Percentiles rank a stretch among this genome's conserved stretches.
phyloP scores from a whole-genome alignment of 1,140 invertebrate genomes.

The Scaptomyza hsui region DNA sequence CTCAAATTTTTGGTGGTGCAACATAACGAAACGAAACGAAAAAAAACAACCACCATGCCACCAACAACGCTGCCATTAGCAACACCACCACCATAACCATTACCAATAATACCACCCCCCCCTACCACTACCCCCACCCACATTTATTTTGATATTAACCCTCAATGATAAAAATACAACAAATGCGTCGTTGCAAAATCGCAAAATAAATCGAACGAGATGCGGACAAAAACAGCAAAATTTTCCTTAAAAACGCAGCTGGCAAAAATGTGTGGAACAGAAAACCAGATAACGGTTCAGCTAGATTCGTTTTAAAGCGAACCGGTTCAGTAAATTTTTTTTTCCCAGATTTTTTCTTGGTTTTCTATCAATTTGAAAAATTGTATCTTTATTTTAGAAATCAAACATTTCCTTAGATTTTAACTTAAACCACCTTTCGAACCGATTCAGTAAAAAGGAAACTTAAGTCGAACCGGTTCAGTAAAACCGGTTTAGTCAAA shows the following conservation, averaged over 20 bases:
- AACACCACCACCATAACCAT: neutral
- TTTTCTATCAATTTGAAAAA: too few species aligned
- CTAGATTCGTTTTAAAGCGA: too few species aligned
- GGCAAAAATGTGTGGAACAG: slow-evolving; percentile 33
- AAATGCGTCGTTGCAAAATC: neutral
- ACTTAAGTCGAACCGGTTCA: slow-evolving; percentile 21
- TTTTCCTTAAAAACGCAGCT: slow-evolving; percentile 34
- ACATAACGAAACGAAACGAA: too few species aligned
- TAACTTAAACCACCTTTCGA: too few species aligned
- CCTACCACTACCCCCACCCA: too few species aligned
- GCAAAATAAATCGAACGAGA: slow-evolving; percentile 2
- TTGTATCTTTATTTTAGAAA: too few species aligned
- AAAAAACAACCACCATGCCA: slow-evolving; percentile 18
- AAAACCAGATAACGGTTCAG: too few species aligned
- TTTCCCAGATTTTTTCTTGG: neutral
- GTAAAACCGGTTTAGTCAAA: too few species aligned
- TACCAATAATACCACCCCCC: neutral
- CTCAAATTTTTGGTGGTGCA: slow-evolving; percentile 5
- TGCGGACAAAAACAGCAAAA: slow-evolving; percentile 28
- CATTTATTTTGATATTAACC: slow-evolving; percentile 18
- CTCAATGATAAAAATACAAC: slow-evolving; percentile 7
- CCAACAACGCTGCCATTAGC: neutral
- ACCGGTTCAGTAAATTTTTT: neutral
- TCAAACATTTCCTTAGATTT: too few species aligned
- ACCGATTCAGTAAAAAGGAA: too few species aligned